Conservation (phyloP, 2,113 vertebrate species). For the Dermatemys mawii region DNA sequence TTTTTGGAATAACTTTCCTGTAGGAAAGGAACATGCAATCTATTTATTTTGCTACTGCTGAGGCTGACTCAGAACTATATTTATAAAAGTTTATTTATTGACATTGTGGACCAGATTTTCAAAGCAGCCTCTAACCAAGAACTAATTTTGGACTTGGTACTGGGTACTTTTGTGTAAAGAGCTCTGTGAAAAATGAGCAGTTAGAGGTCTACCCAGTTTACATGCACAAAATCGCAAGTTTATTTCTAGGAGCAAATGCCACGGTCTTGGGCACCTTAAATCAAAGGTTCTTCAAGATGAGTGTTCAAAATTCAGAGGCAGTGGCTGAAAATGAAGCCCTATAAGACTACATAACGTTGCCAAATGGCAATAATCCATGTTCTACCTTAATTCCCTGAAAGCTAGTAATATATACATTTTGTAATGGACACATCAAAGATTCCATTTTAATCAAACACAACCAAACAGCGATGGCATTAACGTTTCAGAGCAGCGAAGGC, state of each 20-base stretch:
- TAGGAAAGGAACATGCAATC: constrained; percentile 64
- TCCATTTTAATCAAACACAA: neutral
- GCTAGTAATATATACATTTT: neutral
- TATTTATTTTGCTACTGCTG: constrained; percentile 64
- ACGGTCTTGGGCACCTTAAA: neutral
- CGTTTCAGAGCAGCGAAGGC: too few relatives aligned
- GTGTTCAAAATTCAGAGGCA: constrained; percentile 31
- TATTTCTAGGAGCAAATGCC: constrained; percentile 24
- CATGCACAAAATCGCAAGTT: neutral
- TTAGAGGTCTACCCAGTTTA: constrained; percentile 21
- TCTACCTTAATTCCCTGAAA: neutral
- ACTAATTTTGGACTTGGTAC: constrained; percentile 38
- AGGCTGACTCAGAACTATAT: constrained; percentile 57
- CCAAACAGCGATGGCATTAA: neutral
- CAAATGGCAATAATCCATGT: constrained; percentile 47
- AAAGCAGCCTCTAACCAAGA: constrained; percentile 25
- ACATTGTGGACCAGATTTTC: constrained; percentile 46
- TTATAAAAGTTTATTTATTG: constrained; percentile 66
- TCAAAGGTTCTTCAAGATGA: neutral
- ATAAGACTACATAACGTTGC: neutral
- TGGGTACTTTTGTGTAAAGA: neutral
- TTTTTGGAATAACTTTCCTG: constrained; percentile 66
- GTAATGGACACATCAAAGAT: neutral
- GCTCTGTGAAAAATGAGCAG: constrained; percentile 33
- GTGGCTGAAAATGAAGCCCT: neutral